Evolutionary conservation across 2,888 invertebrate species (phyloP).

Genomic region (Tipula vernalis): DNA sequence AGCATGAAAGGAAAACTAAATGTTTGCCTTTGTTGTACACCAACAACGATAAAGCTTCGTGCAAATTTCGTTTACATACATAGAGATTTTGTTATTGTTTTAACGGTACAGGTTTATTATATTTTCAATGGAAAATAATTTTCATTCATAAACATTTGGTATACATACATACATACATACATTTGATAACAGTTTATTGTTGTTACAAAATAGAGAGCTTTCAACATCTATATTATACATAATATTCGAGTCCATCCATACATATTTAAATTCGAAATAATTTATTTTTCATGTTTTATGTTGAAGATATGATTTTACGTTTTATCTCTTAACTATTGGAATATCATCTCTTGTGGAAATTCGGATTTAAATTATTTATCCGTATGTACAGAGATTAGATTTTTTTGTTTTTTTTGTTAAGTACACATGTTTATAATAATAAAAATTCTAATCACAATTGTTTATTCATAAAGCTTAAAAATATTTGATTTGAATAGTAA

Average conservation of each 20-base stretch:
- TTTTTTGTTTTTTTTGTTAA: too few relatives aligned
- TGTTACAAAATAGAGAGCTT: not conserved
- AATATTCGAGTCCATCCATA: not conserved
- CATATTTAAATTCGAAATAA: not conserved
- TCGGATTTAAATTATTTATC: too few relatives aligned
- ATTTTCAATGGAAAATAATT: not conserved
- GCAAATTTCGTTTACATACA: not conserved
- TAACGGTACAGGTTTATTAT: not conserved
- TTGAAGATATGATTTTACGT: not conserved
- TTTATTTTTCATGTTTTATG: not conserved
- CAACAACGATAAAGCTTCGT: not conserved
- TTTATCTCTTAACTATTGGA: not conserved
- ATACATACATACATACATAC: not conserved
- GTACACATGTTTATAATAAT: too few relatives aligned
- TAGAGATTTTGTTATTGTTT: not conserved
- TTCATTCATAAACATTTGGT: not conserved
- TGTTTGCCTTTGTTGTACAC: not conserved
- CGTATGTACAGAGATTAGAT: too few relatives aligned
- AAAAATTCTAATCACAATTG: too few relatives aligned
- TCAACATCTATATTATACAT: not conserved
- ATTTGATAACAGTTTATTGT: not conserved
- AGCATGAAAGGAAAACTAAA: not conserved
- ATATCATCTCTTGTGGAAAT: too few relatives aligned
- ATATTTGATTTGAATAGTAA: not conserved
- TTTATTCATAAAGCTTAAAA: too few relatives aligned